These are phyloP conservation scores for Lordiphosa clarofinis DNA, from an alignment of 1,140 invertebrate species.

Conservation along the genomic window DNA sequence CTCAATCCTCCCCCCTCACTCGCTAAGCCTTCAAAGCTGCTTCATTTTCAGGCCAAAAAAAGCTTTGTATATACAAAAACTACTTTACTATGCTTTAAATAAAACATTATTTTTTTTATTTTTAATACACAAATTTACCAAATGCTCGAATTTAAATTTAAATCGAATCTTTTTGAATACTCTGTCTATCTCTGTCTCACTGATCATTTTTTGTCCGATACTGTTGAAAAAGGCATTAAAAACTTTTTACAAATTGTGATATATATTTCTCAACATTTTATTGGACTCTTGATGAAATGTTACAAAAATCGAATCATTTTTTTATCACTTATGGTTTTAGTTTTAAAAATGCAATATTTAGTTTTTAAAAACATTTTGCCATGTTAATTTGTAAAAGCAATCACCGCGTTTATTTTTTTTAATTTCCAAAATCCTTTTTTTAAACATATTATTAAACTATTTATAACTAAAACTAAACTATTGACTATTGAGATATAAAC, in stretches of 20 bases:
- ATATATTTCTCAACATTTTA: slow-evolving; percentile 77
- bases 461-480: slow-evolving; percentile 72
- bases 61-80: slow-evolving; percentile 62
- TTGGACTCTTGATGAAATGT: slow-evolving; percentile 64
- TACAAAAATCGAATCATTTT: slow-evolving; percentile 61
- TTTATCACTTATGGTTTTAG: slow-evolving; percentile 56
- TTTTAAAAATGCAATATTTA: slow-evolving; percentile 65
- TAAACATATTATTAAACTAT: slow-evolving; percentile 70
- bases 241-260: slow-evolving; percentile 78
- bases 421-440: slow-evolving; percentile 35
- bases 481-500: slow-evolving; percentile 77
- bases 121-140: slow-evolving; percentile 3
- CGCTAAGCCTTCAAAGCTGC: slow-evolving; percentile 27
- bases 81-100: slow-evolving; percentile 37
- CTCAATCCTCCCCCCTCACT: slow-evolving; percentile 17
- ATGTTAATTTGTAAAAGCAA: slow-evolving; percentile 74
- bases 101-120: slow-evolving; percentile 22
- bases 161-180: slow-evolving; percentile 2
- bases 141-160: slow-evolving; percentile 1
- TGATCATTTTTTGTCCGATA: slow-evolving; percentile 19
- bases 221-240: slow-evolving; percentile 60
- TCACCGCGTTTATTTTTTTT: slow-evolving; percentile 18
- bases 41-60: slow-evolving; percentile 37
- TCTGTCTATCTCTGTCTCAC: slow-evolving; percentile 3
- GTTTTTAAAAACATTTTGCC: slow-evolving; percentile 54